Conservation (phyloP, 2,797 vertebrate species). For the Falco peregrinus region DNA sequence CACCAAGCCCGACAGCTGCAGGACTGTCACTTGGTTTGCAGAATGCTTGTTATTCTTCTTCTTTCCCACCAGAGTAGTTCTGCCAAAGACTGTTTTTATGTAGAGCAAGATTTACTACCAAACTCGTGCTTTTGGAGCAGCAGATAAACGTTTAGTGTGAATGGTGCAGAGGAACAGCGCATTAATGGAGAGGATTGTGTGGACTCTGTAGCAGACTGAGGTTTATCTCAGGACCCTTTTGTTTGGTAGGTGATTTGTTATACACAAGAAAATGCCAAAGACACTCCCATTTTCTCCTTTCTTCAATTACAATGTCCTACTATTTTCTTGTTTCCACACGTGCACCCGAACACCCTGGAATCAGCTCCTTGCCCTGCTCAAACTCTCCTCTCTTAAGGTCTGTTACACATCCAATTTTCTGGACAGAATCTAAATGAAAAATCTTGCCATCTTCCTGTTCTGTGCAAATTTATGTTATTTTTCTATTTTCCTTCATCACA, state of each 20-base stretch:
- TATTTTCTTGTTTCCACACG: not conserved
- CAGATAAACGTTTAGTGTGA: not conserved
- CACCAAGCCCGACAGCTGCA: not conserved
- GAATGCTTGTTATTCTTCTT: not conserved
- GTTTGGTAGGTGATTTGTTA: not conserved
- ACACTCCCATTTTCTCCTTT: not conserved
- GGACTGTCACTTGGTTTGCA: not conserved
- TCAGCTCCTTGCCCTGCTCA: not conserved
- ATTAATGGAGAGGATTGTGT: not conserved
- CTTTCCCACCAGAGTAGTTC: not conserved
- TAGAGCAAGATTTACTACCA: conserved; percentile 12
- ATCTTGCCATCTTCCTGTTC: not conserved
- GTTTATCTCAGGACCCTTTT: not conserved
- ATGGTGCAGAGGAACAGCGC: not conserved
- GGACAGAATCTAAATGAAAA: not conserved
- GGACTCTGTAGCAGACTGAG: not conserved
- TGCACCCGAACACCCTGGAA: not conserved
- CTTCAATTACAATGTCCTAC: not conserved
- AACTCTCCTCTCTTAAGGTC: not conserved
- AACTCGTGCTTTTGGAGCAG: not conserved
- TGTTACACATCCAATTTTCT: not conserved
- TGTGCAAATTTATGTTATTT: not conserved
- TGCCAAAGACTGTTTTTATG: not conserved
- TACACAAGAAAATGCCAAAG: not conserved
- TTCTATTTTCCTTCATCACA: not conserved